Conservation (phyloP, 2,113 vertebrate species). For the Pyrgilauda ruficollis region DNA sequence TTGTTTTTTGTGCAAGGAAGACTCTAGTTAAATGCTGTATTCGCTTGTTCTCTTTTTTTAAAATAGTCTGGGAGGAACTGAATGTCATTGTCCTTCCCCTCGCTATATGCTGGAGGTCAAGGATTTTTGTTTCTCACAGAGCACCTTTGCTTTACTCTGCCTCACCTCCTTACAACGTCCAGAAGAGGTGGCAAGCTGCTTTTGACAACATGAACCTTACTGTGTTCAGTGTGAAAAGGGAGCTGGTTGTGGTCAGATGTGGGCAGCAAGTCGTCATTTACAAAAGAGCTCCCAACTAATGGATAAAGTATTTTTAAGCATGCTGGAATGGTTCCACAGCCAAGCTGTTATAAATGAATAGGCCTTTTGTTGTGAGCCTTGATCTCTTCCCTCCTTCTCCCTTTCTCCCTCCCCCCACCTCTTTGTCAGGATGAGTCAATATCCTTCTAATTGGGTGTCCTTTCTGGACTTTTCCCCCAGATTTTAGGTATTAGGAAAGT, state of each 20-base stretch:
- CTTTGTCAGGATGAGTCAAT: slow-evolving; percentile 36
- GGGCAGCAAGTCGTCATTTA: background rate
- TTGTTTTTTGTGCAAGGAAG: background rate
- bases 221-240: background rate
- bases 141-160: slow-evolving; percentile 3
- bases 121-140: background rate
- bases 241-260: slow-evolving; percentile 37
- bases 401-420: background rate
- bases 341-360: slow-evolving; percentile 61
- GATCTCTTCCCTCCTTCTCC: slow-evolving; percentile 57
- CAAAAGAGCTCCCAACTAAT: slow-evolving; percentile 26
- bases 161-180: background rate
- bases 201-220: background rate
- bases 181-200: background rate
- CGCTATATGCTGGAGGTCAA: background rate
- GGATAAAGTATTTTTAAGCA: slow-evolving; percentile 57
- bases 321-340: slow-evolving; percentile 47
- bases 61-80: slow-evolving; percentile 56
- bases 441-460: slow-evolving; percentile 57
- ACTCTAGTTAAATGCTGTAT: background rate
- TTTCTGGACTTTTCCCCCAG: slow-evolving; percentile 52
- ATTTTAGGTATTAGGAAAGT: slow-evolving; percentile 51
- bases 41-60: background rate
- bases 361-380: slow-evolving; percentile 59
- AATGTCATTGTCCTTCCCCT: background rate